Evolutionary conservation across 2,797 vertebrate genomes (phyloP).

Genomic region (Mormyrus hasselquistii): DNA sequence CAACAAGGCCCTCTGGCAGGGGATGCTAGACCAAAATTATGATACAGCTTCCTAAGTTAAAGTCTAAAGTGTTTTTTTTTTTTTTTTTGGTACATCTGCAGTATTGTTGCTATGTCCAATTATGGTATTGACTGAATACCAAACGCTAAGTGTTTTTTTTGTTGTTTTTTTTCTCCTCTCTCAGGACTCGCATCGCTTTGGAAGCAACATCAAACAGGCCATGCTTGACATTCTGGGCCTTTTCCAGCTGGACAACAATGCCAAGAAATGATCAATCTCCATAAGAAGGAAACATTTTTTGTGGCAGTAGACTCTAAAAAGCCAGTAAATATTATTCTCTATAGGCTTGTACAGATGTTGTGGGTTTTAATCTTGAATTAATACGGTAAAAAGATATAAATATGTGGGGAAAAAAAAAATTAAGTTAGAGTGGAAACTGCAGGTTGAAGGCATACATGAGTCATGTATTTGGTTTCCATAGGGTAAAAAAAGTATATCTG

Average conservation of each 20-base stretch:
- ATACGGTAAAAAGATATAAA: conserved; percentile 40
- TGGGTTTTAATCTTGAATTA: conserved; percentile 51
- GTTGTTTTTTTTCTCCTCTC: background rate
- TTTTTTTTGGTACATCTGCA: background rate
- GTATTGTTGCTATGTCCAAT: background rate
- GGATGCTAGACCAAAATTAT: background rate
- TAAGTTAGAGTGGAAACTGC: conserved; percentile 28
- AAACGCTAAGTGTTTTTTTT: background rate
- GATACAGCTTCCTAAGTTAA: background rate
- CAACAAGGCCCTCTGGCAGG: background rate
- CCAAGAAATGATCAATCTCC: conserved; percentile 45
- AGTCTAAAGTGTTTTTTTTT: background rate
- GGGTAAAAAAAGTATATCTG: background rate
- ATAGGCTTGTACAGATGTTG: conserved; percentile 54
- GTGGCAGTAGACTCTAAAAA: conserved; percentile 18
- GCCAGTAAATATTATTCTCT: conserved; percentile 31
- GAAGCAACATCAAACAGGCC: conserved; percentile 71
- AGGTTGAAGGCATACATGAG: conserved; percentile 3
- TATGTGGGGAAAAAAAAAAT: conserved; percentile 3
- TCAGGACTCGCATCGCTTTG: conserved; percentile 93
- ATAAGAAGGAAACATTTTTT: conserved; percentile 13
- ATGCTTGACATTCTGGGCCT: conserved; percentile 77
- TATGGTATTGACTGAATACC: background rate
- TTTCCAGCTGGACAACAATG: conserved; percentile 62
- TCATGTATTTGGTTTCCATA: conserved; percentile 23